Conservation (phyloP, 53 echinoderm and acorn worm genomes). For the Holothuria scabra region DNA sequence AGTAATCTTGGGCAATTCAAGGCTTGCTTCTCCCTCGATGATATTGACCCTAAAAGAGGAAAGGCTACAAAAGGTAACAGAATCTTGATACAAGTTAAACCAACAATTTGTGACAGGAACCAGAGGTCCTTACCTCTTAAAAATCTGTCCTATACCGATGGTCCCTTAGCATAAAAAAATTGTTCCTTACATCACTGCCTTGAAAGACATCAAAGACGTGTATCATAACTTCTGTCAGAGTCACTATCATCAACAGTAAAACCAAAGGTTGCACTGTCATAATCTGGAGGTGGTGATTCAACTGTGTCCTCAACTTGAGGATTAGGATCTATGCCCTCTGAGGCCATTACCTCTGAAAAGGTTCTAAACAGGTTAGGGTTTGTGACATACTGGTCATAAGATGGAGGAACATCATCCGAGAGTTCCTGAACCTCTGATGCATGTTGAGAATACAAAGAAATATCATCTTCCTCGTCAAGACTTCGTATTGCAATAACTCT, state of each 20-base stretch:
- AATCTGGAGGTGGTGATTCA: constrained; percentile 31
- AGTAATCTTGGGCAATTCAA: too few species aligned
- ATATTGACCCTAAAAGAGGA: too few species aligned
- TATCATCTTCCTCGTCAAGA: not conserved
- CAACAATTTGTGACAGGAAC: too few species aligned
- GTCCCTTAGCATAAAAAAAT: too few species aligned
- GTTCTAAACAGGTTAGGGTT: constrained; percentile 12
- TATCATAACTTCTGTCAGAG: not conserved
- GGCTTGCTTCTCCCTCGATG: too few species aligned
- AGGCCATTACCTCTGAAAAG: not conserved
- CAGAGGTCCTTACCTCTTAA: too few species aligned
- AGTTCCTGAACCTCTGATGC: constrained; percentile 5
- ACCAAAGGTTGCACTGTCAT: constrained; percentile 23
- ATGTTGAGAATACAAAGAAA: not conserved
- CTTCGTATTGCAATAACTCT: not conserved
- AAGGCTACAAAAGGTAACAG: too few species aligned
- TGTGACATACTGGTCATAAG: constrained; percentile 20
- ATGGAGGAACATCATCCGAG: constrained; percentile 6
- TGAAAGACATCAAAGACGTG: too few species aligned
- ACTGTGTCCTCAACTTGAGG: not conserved
- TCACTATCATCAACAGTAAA: not conserved
- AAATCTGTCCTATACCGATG: too few species aligned
- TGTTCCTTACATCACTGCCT: too few species aligned
- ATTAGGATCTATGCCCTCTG: not conserved
- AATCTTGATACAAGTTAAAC: too few species aligned